Base-by-base conservation (phyloP, 2,888 invertebrate species). In the Litoditis marina region DNA sequence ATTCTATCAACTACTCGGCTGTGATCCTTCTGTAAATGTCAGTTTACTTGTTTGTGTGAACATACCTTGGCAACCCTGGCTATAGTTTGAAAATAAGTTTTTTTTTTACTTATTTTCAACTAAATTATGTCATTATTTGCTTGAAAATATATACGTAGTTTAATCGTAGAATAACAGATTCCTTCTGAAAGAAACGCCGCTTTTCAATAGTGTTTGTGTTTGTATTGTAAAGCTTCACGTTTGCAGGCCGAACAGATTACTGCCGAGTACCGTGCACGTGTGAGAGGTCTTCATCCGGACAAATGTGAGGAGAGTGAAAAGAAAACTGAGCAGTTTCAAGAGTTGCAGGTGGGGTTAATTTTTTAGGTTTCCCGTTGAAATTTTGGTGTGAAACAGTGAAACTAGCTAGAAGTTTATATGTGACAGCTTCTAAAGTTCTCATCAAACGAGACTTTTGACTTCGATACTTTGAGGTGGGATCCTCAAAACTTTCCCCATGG, bases 231-330 rank as follows among this genome's bases (percentile, higher is more conserved):
- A n/a, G n/a, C n/a, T 6, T 65, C 22, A 56, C 50, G 1, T 46
- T 61, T 73, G 63, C 57, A 78, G 78, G 47, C 64, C 0, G 77
- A 77, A 19, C 78, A 78, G 61, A 78, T 78, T 11, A 57, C 59
- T 2, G 73, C 76, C 8, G 78, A 78, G 39, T 78, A 74, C 47
- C 62, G 69, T 2, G 66, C 72, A 7, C 66, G 73, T 1, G 78
- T 76, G n/a, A 57, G 73, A 1, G 58, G 61, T 32, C 61, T 63
- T 16, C 78, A 78, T 61, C 78, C 78, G 25, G 78, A 78, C 55
- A 78, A 78, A 55, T 11, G 19, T 30, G 32, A 49, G 3, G 52
- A 69, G 34, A 25, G 28, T 11, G n/a, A 7, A 13, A 42, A 58
- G 30, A 34, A 25, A 28, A 36, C 58, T 8, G 56, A 60, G n/a